Evolutionary conservation across 2,113 vertebrate species (phyloP), one percentile per base, ranked within the genome.

Genomic region (Fukomys damarensis): DNA sequence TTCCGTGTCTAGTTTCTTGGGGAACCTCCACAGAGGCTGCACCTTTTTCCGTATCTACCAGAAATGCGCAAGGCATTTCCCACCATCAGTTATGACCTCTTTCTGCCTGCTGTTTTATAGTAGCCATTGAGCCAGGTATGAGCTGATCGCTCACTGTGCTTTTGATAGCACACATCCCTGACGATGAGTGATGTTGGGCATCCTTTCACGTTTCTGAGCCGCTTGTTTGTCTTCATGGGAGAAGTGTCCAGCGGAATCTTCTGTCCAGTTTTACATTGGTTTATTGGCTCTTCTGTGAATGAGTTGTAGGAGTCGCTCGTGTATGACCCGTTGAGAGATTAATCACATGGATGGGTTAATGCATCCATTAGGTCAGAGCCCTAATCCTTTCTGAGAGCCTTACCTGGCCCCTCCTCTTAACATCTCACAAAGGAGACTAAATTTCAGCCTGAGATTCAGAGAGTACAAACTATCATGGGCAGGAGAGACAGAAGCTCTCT

Each of bases 401-500:
- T 4, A 30, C 6, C 43, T 46, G 72, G 41, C 30, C 24, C 26
- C 5, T 76, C 26, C 13, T 46, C 6, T 24, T 49, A 46, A 49
- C 13, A 49, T 16, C 26, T 46, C 72, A 49, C 72, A 46, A 14
- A 14, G 43, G 13, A 30, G 43, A 76, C 28, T 30, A 49, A 28
- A 30, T 46, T 30, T 16, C 26, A 16, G 8, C 26, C 16, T 7
- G 13, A 14, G 1, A 8, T 46, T 28, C 72, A 46, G 26, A 30
- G 26, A 13, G 19, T 49, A 46, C 26, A 16, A 82, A 58, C 12
- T 24, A 28, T 3, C n/a, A n/a, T n/a, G n/a, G 30, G 24, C 54
- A 24, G 17, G 11, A 17, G 3, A n/a, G 17, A 11, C 66, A 0
- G 3, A 30, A 10, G 1, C 13, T 54, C 4, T 22, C 7, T 22